These are phyloP conservation scores for Oxystoma pomonae DNA, from an alignment of 2,888 invertebrate genomes.

Conservation along the genomic window DNA sequence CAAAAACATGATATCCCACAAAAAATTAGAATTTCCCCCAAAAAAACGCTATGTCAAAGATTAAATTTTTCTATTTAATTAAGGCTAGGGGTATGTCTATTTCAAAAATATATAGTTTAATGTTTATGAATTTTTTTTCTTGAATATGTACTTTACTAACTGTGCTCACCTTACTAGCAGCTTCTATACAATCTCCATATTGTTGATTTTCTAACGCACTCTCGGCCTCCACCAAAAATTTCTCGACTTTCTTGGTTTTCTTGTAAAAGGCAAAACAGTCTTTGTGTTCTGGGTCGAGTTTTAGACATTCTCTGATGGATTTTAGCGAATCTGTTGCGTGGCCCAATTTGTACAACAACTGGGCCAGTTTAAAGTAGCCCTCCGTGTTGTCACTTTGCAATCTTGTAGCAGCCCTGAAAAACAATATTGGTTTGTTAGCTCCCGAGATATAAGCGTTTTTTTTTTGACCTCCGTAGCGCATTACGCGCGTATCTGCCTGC, in stretches of 20 bases:
- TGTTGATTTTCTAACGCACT: constrained; percentile 57
- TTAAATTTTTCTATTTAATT: too few species aligned
- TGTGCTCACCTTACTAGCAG: constrained; percentile 59
- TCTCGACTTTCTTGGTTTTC: constrained; percentile 89
- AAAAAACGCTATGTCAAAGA: too few species aligned
- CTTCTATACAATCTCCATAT: constrained; percentile 63
- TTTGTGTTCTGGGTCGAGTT: constrained; percentile 96
- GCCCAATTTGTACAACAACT: constrained; percentile 83
- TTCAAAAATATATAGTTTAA: too few species aligned
- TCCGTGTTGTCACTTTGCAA: constrained; percentile 88
- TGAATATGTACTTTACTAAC: too few species aligned
- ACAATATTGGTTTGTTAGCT: neutral
- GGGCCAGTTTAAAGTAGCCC: constrained; percentile 78
- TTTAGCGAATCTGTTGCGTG: constrained; percentile 87
- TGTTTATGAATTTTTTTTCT: too few species aligned
- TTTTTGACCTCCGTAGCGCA: too few species aligned
- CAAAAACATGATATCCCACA: too few species aligned
- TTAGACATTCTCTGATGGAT: constrained; percentile 95
- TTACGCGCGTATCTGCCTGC: too few species aligned
- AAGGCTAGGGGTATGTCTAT: too few species aligned
- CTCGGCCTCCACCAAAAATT: constrained; percentile 67
- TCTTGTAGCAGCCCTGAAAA: constrained; percentile 73
- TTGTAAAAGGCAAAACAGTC: constrained; percentile 95
- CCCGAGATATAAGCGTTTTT: too few species aligned
- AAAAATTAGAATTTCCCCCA: too few species aligned